A percentile compares a stretch with the other conserved stretches of the same genome.
Evolutionary conservation across 1,140 invertebrate species (phyloP).

Genomic region (Dinothrombium tinctorium): DNA sequence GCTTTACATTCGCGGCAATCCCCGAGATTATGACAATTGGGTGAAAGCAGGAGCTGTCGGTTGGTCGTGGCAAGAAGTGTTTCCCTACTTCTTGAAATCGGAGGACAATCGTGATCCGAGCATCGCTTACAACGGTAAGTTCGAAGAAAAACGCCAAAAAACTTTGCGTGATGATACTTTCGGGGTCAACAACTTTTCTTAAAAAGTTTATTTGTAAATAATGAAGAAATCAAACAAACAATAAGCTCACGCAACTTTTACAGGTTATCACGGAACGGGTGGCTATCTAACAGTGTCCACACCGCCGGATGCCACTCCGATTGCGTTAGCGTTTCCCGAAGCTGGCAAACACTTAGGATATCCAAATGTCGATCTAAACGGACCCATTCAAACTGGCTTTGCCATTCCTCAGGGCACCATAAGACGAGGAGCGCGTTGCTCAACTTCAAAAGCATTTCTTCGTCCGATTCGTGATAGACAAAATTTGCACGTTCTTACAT

Average conservation of each 20-base stretch:
- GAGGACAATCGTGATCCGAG: conserved; percentile 45
- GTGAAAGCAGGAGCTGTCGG: conserved; percentile 60
- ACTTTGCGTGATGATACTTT: background rate
- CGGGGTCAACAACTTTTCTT: background rate
- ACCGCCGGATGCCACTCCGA: conserved; percentile 35
- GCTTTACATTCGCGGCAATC: conserved; percentile 82
- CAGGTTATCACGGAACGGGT: conserved; percentile 44
- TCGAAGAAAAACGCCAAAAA: background rate
- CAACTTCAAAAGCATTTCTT: conserved; percentile 66
- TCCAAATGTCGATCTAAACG: conserved; percentile 52
- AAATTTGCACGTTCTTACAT: conserved; percentile 62
- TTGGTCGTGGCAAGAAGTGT: conserved; percentile 64
- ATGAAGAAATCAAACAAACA: background rate
- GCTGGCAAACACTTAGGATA: conserved; percentile 56
- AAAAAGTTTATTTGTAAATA: background rate
- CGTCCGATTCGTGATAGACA: conserved; percentile 46
- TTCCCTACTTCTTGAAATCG: conserved; percentile 66
- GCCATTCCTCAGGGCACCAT: conserved; percentile 47
- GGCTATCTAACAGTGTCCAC: conserved; percentile 63
- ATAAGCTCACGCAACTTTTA: conserved; percentile 32
- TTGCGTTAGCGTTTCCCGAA: conserved; percentile 60
- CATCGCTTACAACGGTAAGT: conserved; percentile 38
- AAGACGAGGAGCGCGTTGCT: conserved; percentile 53
- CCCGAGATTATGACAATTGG: conserved; percentile 80
- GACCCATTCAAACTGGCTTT: conserved; percentile 38